Evolutionary conservation across 1,140 invertebrate species (phyloP).

Genomic region (Sitobion miscanthi): DNA sequence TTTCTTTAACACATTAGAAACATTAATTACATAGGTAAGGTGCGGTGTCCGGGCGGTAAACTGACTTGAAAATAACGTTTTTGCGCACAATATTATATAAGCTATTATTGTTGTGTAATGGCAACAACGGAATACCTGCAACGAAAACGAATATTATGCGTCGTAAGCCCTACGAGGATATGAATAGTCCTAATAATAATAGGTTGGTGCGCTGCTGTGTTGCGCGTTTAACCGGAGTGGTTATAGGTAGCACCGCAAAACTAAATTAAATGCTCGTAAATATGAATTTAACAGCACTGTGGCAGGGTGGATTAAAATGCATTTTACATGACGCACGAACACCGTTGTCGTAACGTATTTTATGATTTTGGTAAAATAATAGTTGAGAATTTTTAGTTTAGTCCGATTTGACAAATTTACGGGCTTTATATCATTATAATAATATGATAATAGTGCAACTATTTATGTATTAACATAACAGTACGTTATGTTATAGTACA

Average conservation of each 20-base stretch:
- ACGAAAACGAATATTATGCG: not conserved
- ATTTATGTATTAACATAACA: too few relatives aligned
- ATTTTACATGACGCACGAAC: not conserved
- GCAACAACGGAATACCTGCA: not conserved
- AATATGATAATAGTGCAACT: too few relatives aligned
- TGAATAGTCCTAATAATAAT: not conserved
- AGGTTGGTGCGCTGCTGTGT: not conserved
- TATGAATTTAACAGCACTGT: not conserved
- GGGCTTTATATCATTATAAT: not conserved
- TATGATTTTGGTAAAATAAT: not conserved
- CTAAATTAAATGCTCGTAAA: not conserved
- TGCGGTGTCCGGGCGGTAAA: not conserved
- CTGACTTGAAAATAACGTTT: not conserved
- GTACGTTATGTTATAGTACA: too few relatives aligned
- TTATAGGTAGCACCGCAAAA: not conserved
- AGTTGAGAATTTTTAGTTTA: not conserved
- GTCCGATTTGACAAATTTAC: not conserved
- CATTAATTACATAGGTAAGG: not conserved
- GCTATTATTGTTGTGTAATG: not conserved
- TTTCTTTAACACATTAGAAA: not conserved
- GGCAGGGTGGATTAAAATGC: not conserved
- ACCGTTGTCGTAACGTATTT: not conserved
- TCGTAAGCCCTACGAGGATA: not conserved
- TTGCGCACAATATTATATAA: not conserved
- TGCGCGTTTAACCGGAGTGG: not conserved